Conservation (phyloP, 2,888 invertebrate species). For the Mesorhabditis spiculigera region DNA sequence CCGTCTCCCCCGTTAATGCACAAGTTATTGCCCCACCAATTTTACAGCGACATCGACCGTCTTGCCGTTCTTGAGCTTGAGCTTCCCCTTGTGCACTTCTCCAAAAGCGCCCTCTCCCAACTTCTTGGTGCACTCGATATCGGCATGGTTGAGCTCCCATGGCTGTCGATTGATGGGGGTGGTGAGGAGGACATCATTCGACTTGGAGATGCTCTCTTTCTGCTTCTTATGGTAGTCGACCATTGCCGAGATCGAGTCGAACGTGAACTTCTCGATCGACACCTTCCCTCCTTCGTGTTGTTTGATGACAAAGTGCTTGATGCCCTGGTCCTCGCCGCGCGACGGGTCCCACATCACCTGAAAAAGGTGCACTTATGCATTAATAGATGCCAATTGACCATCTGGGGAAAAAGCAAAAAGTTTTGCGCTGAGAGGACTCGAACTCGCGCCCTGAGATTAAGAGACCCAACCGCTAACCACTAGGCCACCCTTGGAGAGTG, state of each 20-base stretch:
- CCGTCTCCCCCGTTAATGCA: constrained; percentile 14
- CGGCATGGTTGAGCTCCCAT: constrained; percentile 43
- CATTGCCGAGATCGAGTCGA: constrained; percentile 21
- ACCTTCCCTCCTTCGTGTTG: constrained; percentile 11
- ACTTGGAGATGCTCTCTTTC: constrained; percentile 15
- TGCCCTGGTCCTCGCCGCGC: constrained; percentile 1
- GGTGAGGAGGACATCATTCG: constrained; percentile 18
- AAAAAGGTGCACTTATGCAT: too few relatives aligned
- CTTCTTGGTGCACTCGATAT: constrained; percentile 40
- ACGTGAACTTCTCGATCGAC: constrained; percentile 23
- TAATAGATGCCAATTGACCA: too few relatives aligned
- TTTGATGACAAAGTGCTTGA: constrained; percentile 37
- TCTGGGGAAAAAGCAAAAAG: too few relatives aligned
- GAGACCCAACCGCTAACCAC: too few relatives aligned
- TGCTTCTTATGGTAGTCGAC: constrained; percentile 19
- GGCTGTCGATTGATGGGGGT: constrained; percentile 27
- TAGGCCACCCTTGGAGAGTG: too few relatives aligned
- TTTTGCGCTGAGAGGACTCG: too few relatives aligned
- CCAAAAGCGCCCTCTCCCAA: constrained; percentile 50
- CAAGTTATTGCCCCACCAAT: constrained; percentile 16
- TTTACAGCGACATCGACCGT: constrained; percentile 19
- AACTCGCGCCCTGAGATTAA: too few relatives aligned
- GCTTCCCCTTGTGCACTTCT: constrained; percentile 28
- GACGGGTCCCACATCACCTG: constrained; percentile 3
- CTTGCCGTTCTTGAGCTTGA: neutral